Base-by-base conservation (phyloP, 1,140 invertebrate species). In the Olivierus martensii region DNA sequence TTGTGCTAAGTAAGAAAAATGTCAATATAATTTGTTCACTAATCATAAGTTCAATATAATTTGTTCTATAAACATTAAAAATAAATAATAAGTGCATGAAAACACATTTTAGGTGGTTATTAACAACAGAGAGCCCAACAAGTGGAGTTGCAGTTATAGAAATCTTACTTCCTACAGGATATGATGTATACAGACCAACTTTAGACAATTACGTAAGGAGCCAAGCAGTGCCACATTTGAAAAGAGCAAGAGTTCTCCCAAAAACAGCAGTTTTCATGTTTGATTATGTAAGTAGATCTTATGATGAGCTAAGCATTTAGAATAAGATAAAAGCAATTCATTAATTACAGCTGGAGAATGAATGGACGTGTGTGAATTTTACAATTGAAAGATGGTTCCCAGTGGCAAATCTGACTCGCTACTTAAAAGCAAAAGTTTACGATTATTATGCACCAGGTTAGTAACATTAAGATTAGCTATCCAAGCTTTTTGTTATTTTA, bases 131-230 rank as follows among this genome's bases (percentile, higher is more conserved):
- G 44, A 61, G 64, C 44, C 45, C 59, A 50, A 54, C 59, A 19
- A 72, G 71, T 55, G 77, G 75, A 12, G 62, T 75, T 12, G 68
- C 74, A 10, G 73, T 77, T 0, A 59, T 79, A 37, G 76, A 79
- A 60, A 62, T 79, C 11, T 71, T 76, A 42, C 64, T 76, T 15
- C 77, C 77, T 3, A 72, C 76, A 12, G 77, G 77, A 11, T 79
- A 76, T 62, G 64, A 70, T n/a, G 65, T 75, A 4, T 67, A 73
- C 55, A 75, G 78, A 61, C 68, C 75, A 19, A 74, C 75, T 19
- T 69, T 79, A 10, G 65, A 71, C 21, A 56, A 59, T n/a, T 67
- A 76, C 37, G 62, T 67, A 3, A 52, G 52, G 5, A 58, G 55
- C 2, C 51, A 59, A 34, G 37, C 50, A 22, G 69, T 72, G 53